Evolutionary conservation across 2,888 invertebrate species (phyloP).

Genomic region (Baronia brevicornis): DNA sequence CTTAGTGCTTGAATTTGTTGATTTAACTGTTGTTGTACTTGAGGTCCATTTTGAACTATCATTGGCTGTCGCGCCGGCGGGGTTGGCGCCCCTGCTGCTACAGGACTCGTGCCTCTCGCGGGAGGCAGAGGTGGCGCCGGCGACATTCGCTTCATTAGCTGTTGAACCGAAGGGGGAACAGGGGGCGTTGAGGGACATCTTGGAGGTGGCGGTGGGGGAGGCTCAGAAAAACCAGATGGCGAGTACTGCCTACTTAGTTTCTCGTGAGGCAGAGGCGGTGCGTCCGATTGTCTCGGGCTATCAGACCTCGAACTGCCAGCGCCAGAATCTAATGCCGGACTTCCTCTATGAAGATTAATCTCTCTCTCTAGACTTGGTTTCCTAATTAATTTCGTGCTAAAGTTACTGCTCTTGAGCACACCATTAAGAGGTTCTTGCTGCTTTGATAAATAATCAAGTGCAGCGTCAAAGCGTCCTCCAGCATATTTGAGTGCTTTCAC

Average conservation of each 20-base stretch:
- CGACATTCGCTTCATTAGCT: slow-evolving; percentile 77
- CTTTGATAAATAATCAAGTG: slow-evolving; percentile 80
- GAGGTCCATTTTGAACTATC: slow-evolving; percentile 88
- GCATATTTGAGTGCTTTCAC: slow-evolving; percentile 81
- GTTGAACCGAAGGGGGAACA: slow-evolving; percentile 78
- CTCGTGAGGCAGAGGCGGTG: slow-evolving; percentile 76
- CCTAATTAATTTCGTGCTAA: slow-evolving; percentile 84
- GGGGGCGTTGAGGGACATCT: slow-evolving; percentile 82
- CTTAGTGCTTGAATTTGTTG: slow-evolving; percentile 92
- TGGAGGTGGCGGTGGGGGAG: slow-evolving; percentile 85
- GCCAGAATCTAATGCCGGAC: slow-evolving; percentile 91
- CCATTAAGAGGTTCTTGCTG: slow-evolving; percentile 76
- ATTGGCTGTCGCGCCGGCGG: slow-evolving; percentile 81
- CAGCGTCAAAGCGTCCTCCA: slow-evolving; percentile 82
- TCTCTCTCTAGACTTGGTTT: slow-evolving; percentile 93
- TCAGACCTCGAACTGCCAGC: slow-evolving; percentile 93
- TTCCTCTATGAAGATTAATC: slow-evolving; percentile 83
- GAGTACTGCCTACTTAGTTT: slow-evolving; percentile 82
- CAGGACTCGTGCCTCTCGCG: slow-evolving; percentile 84
- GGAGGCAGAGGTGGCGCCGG: slow-evolving; percentile 78
- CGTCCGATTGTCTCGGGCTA: slow-evolving; percentile 84
- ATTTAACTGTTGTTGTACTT: slow-evolving; percentile 88
- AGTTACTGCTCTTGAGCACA: slow-evolving; percentile 68
- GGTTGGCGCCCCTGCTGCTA: slow-evolving; percentile 76
- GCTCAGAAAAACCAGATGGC: slow-evolving; percentile 77